Evolutionary conservation across 2,888 invertebrate species (phyloP).

Genomic region (Drosophila mercatorum): DNA sequence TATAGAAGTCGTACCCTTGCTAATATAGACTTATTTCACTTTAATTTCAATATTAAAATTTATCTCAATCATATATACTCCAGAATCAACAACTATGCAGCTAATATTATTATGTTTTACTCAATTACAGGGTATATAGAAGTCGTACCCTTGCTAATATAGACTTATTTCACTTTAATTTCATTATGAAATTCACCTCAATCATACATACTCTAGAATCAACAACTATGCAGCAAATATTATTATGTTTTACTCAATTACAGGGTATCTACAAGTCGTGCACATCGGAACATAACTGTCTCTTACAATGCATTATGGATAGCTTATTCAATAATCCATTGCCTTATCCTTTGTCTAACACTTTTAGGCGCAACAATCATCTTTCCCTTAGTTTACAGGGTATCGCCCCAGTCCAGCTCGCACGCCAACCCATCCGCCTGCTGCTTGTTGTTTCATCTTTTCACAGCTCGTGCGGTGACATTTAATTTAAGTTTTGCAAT

Average conservation of each 20-base stretch:
- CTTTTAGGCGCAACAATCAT: no score
- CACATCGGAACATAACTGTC: not conserved
- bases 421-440: not conserved
- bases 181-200: not conserved
- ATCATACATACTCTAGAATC: not conserved
- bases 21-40: no score
- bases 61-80: no score
- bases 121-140: not conserved
- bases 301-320: no score
- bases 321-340: no score
- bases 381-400: not conserved
- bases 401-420: not conserved
- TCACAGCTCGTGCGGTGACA: slow-evolving; percentile 49
- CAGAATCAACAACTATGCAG: no score
- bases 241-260: not conserved
- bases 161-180: not conserved
- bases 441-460: slow-evolving; percentile 22
- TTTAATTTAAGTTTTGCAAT: slow-evolving; percentile 79
- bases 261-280: not conserved
- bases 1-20: no score
- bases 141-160: not conserved
- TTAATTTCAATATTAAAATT: no score
- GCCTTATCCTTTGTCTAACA: no score
- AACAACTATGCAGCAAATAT: not conserved
- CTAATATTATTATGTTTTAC: no score